These are phyloP conservation scores for Tuberolachnus salignus DNA, from an alignment of 2,888 invertebrate species.

Conservation along the genomic window DNA sequence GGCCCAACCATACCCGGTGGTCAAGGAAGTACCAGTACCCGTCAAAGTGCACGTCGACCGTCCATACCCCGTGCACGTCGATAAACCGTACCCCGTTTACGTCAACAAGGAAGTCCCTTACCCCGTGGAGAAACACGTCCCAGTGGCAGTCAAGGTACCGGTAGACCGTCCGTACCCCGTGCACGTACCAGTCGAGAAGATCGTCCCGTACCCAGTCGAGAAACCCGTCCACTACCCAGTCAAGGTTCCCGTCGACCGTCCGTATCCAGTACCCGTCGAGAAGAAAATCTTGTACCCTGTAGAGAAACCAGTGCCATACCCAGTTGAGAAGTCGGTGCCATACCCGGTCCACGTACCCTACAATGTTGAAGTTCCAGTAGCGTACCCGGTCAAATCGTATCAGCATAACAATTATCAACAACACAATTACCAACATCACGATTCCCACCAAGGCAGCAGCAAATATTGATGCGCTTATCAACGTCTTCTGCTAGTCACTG, in stretches of 20 bases:
- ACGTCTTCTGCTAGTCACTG: too few species aligned
- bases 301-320: constrained; percentile 77
- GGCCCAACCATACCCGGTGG: constrained; percentile 59
- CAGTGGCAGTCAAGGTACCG: constrained; percentile 61
- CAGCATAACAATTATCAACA: neutral
- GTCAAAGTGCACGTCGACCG: constrained; percentile 59
- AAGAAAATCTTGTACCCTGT: constrained; percentile 65
- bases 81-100: constrained; percentile 77
- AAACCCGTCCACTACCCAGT: constrained; percentile 63
- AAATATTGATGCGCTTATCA: neutral
- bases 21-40: constrained; percentile 60
- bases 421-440: constrained; percentile 5
- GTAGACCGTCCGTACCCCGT: constrained; percentile 64
- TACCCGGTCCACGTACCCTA: constrained; percentile 74
- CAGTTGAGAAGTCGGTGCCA: constrained; percentile 68
- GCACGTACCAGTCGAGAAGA: constrained; percentile 66
- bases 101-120: constrained; percentile 61
- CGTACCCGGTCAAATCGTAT: constrained; percentile 68
- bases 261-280: constrained; percentile 70
- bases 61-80: constrained; percentile 65
- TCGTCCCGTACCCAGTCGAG: constrained; percentile 61
- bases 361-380: constrained; percentile 72
- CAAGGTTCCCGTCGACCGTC: constrained; percentile 70
- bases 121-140: constrained; percentile 72
- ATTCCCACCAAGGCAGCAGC: neutral